These are phyloP conservation scores for Epizoanthus rinbou DNA, from an alignment of 92 coral and sea anemone genomes.

Conservation along the genomic window DNA sequence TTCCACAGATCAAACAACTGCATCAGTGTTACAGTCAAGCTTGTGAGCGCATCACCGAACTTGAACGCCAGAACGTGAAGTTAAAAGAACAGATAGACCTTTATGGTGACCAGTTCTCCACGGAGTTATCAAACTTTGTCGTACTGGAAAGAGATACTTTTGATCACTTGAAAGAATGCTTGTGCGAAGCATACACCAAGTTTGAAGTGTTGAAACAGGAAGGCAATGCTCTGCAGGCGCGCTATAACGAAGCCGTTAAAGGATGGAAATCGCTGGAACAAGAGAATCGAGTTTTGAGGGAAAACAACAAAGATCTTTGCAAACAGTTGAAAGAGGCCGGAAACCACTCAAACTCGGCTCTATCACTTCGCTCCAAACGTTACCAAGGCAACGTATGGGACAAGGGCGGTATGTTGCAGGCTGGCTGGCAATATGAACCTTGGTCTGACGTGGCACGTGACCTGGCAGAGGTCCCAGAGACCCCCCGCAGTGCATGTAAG, in stretches of 20 bases:
- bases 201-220: constrained; percentile 39
- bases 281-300: constrained; percentile 30
- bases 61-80: constrained; percentile 31
- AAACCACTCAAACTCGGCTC: not conserved
- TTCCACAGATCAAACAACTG: constrained; percentile 25
- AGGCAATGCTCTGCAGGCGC: constrained; percentile 13
- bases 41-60: constrained; percentile 24
- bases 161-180: constrained; percentile 34
- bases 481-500: not conserved
- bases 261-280: constrained; percentile 29
- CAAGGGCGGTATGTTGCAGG: not conserved
- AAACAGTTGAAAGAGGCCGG: constrained; percentile 32
- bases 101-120: constrained; percentile 29
- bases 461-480: not conserved
- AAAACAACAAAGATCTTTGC: constrained; percentile 27
- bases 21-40: constrained; percentile 38
- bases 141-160: constrained; percentile 33
- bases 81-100: constrained; percentile 34
- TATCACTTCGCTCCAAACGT: constrained; percentile 16
- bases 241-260: constrained; percentile 26
- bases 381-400: constrained; percentile 33
- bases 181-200: constrained; percentile 39
- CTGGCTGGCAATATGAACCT: constrained; percentile 9
- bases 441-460: constrained; percentile 22
- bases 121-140: constrained; percentile 24